A percentile compares a stretch with the other conserved stretches of the same genome.
phyloP scores from a whole-genome alignment of 2,888 invertebrate genomes.

The Pinctada fucata region DNA sequence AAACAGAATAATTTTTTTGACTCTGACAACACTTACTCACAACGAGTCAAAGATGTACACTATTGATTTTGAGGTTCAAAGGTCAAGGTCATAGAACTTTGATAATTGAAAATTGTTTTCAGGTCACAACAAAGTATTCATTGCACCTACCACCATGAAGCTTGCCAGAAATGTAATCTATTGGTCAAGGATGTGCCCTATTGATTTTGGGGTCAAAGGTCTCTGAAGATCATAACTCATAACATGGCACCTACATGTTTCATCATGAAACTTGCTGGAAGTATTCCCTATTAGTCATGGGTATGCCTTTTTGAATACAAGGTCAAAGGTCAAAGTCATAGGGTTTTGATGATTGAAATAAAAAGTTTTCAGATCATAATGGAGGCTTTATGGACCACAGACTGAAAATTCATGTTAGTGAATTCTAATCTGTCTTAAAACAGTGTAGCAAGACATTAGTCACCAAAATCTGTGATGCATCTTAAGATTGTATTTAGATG shows the following conservation, averaged over 20 bases:
- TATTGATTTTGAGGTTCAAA: not conserved
- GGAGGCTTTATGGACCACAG: not conserved
- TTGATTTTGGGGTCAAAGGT: not conserved
- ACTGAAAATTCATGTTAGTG: not conserved
- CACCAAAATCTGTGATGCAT: not conserved
- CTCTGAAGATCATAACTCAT: not conserved
- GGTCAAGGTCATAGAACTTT: not conserved
- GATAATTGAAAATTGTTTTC: not conserved
- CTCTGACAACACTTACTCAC: constrained; percentile 4
- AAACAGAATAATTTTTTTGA: too few species aligned
- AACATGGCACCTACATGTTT: not conserved
- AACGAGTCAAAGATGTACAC: not conserved
- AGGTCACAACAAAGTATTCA: not conserved
- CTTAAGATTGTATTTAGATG: too few species aligned
- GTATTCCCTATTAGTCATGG: not conserved
- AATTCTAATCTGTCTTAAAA: constrained; percentile 1
- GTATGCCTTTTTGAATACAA: not conserved
- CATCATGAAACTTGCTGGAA: not conserved
- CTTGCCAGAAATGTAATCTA: not conserved
- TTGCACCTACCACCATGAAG: too few species aligned
- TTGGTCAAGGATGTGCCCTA: not conserved
- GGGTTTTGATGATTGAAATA: not conserved
- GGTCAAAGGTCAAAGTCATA: not conserved
- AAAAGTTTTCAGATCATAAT: not conserved
- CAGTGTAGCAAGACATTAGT: not conserved